Base-by-base conservation (phyloP, 1,140 invertebrate species). In the Brachionus calyciflorus region DNA sequence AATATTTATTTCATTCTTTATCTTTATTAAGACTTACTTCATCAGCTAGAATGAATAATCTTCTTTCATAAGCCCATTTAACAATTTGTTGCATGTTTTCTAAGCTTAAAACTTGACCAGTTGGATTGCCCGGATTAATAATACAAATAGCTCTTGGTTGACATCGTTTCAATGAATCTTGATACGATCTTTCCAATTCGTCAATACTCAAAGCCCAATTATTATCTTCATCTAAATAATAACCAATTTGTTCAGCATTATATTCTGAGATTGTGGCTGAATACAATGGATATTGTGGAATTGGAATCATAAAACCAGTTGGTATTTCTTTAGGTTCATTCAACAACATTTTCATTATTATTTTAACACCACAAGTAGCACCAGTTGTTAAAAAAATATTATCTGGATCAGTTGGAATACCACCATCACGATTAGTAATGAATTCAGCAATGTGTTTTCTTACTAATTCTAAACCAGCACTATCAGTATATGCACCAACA, bases 61-160 rank as follows among this genome's bases (percentile, higher is more conserved):
- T 89, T 80, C 94, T 89, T 79, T 91, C 88, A 68, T 95, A 87
- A 0, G 96, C 95, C 84, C 99, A 99, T 81, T 91, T 91, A 53
- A 99, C 92, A 63, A 99, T 90, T 60, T 91, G 88, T 82, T 93
- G 89, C 79, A 99, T 98, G 84, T 98, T 99, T 63, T 91, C 82
- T 77, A 89, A 88, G 0, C 91, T 89, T 6, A 99, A 85, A 6
- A 99, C 96, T 86, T 93, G 90, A 53, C 88, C 96, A 12, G 96
- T 99, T 3, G 96, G 96, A 86, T 99, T 99, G 37, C 96, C 96
- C 1, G 96, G 96, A 87, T 99, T 99, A 79, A 99, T 99, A 48
- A 99, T 89, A 21, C 96, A 93, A 55, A 99, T 86, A 0, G 91
- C 94, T 53, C 93, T 87, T 0, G 93, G 93, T 80, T 90, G 88